Base-by-base conservation (phyloP, 2,113 vertebrate species). In the Seriola dumerili region DNA sequence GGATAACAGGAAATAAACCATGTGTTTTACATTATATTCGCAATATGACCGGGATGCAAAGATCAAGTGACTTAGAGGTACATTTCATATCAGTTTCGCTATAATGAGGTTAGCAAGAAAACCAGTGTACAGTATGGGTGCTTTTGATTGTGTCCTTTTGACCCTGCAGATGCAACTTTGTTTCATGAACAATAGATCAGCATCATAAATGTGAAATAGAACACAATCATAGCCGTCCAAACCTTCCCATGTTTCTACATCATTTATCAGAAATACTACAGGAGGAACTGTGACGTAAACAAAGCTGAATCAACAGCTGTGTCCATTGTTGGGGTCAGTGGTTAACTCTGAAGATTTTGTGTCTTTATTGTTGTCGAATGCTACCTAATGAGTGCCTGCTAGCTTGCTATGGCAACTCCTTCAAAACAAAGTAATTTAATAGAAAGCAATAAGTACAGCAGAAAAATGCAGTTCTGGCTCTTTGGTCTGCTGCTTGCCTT, bases 161-260 rank as follows among this genome's bases (percentile, higher is more conserved):
- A 87, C 63, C 82, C 73, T 13, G 32, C 85, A 83, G 83, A 75
- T 81, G 84, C 9, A 3, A 78, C 61, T 85, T 84, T 73, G 74
- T 85, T 85, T 81, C 71, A 32, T 3, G 52, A 85, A 87, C 87
- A 88, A 85, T 84, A 73, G 87, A 2, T 48, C 19, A 1, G 72
- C 61, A 19, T 80, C 55, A 77, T 44, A 76, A 79, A 77, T 48
- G 13, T 36, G 21, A 72, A 89, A 83, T 67, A 46, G 21, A 75
- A 72, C 77, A 83, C 71, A 62, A 36, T 71, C 42, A 62, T 25
- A 67, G 7, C 46, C 19, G 75, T 85, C 75, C 23, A 78, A 74
- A 32, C 21, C 21, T 34, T 81, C 66, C 62, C 42, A 36, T 38
- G 63, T 21, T 70, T 66, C 59, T 40, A n/a, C 32, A 52, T 55